These are phyloP conservation scores for Candoia aspera DNA, from an alignment of 2,113 vertebrate species.

Conservation along the genomic window DNA sequence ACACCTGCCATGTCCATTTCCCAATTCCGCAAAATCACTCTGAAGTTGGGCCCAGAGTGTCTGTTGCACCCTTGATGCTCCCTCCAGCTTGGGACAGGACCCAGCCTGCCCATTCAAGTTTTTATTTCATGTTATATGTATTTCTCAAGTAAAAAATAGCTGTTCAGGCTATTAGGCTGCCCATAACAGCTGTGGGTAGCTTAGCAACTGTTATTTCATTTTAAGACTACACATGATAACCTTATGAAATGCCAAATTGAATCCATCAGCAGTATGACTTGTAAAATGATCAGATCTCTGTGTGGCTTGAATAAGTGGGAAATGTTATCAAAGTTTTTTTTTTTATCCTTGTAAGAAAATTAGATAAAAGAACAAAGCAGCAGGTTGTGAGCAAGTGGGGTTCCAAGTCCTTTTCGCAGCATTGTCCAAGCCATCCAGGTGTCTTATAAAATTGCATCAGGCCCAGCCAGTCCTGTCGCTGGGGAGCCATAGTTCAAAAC, in stretches of 20 bases:
- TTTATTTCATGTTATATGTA: background rate
- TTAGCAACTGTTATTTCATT: background rate
- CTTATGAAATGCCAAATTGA: background rate
- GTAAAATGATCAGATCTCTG: background rate
- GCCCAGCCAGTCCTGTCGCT: background rate
- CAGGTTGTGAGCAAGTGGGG: background rate
- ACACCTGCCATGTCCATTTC: background rate
- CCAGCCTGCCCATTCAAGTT: background rate
- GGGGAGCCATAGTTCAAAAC: background rate
- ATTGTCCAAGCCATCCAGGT: background rate
- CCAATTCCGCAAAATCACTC: background rate
- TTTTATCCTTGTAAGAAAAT: background rate
- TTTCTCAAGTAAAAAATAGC: background rate
- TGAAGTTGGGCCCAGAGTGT: background rate
- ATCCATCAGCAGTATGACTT: background rate
- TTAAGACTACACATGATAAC: background rate
- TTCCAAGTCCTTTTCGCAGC: background rate
- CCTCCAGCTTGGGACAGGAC: background rate
- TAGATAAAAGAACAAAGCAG: background rate
- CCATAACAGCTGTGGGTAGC: background rate
- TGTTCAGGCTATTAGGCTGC: background rate
- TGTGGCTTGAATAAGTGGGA: background rate
- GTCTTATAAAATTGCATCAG: background rate
- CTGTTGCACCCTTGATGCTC: background rate
- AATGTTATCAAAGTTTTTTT: background rate